These are phyloP conservation scores for Neodiprion pinetum DNA, from an alignment of 1,140 invertebrate species.

Conservation along the genomic window DNA sequence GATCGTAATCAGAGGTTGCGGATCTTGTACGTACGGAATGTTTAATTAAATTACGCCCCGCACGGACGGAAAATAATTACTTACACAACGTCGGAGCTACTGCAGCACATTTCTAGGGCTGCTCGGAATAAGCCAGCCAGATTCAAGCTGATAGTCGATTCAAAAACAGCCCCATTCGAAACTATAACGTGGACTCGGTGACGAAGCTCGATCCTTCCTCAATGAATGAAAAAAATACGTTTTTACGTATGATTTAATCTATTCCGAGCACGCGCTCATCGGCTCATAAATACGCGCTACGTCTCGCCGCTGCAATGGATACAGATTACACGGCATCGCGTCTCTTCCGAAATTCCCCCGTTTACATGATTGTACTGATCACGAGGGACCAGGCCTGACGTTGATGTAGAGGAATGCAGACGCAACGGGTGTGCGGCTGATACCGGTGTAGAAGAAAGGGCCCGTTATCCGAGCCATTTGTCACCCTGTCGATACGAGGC, in stretches of 20 bases:
- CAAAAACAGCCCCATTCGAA: not conserved
- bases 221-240: not conserved
- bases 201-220: too few species aligned
- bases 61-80: not conserved
- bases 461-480: too few species aligned
- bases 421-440: too few species aligned
- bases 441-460: too few species aligned
- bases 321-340: not conserved
- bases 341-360: not conserved
- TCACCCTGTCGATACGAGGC: too few species aligned
- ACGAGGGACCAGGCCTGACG: not conserved
- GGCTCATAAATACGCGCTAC: not conserved
- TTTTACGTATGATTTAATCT: not conserved
- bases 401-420: not conserved
- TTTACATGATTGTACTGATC: not conserved
- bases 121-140: not conserved
- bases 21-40: not conserved
- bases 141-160: not conserved
- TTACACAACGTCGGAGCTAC: not conserved
- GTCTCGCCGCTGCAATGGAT: not conserved
- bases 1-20: not conserved
- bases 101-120: conserved; percentile 2
- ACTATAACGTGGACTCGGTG: too few species aligned
- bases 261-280: not conserved
- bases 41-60: not conserved